These are phyloP conservation scores for Diplodus sargus DNA, from an alignment of 2,797 vertebrate genomes.

Conservation along the genomic window DNA sequence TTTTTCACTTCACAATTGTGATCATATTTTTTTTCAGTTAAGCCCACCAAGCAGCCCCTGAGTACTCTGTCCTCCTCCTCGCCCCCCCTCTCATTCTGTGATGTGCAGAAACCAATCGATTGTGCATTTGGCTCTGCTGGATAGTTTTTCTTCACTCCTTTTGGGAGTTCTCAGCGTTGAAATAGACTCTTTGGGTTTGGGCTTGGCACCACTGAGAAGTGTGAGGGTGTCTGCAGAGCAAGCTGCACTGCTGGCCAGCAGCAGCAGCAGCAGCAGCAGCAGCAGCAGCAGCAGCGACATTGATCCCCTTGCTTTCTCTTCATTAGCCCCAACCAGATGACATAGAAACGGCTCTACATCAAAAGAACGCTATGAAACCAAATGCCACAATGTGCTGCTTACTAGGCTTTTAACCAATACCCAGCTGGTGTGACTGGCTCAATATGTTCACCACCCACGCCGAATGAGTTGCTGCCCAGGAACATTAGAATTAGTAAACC, in stretches of 20 bases:
- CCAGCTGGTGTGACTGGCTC: conserved; percentile 42
- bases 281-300: conserved; percentile 35
- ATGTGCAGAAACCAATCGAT: conserved; percentile 54
- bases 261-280: background rate
- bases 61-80: background rate
- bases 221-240: conserved; percentile 37
- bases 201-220: conserved; percentile 30
- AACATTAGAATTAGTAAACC: conserved; percentile 1
- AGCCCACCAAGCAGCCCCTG: background rate
- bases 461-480: conserved; percentile 12
- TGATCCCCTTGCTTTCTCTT: conserved; percentile 52
- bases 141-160: conserved; percentile 49
- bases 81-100: background rate
- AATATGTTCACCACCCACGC: conserved; percentile 53
- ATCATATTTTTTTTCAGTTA: conserved; percentile 35
- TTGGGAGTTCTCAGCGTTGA: conserved; percentile 43
- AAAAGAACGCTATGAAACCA: conserved; percentile 56
- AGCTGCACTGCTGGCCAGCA: conserved; percentile 17
- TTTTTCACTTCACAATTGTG: conserved; percentile 12
- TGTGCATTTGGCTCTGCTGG: conserved; percentile 36
- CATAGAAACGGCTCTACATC: conserved; percentile 56
- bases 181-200: conserved; percentile 37
- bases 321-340: conserved; percentile 62
- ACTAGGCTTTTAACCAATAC: conserved; percentile 38
- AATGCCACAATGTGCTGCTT: conserved; percentile 31